Conservation (phyloP, 1,140 invertebrate genomes). For the Caenorhabditis elegans region WBcel235 BX284605.5:4739501-4740000, state of each 20-base stretch:
- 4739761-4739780: neutral
- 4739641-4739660: slow-evolving; percentile 9
- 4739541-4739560: neutral
- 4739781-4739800: neutral
- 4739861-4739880: neutral
- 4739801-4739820: neutral
- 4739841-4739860: neutral
- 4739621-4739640: neutral
- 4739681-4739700: neutral
- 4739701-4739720: slow-evolving; percentile 3
- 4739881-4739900: neutral
- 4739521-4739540: neutral
- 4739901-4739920: too few species aligned
- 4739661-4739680: neutral
- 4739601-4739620: neutral
- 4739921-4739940: too few species aligned
- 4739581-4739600: neutral
- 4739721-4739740: neutral
- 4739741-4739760: neutral
- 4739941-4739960: too few species aligned
- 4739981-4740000: too few species aligned
- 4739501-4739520: neutral
- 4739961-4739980: too few species aligned
- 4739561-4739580: neutral
- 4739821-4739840: neutral